These are phyloP conservation scores for Gavia stellata DNA, from an alignment of 2,113 vertebrate genomes.

Conservation along the genomic window DNA sequence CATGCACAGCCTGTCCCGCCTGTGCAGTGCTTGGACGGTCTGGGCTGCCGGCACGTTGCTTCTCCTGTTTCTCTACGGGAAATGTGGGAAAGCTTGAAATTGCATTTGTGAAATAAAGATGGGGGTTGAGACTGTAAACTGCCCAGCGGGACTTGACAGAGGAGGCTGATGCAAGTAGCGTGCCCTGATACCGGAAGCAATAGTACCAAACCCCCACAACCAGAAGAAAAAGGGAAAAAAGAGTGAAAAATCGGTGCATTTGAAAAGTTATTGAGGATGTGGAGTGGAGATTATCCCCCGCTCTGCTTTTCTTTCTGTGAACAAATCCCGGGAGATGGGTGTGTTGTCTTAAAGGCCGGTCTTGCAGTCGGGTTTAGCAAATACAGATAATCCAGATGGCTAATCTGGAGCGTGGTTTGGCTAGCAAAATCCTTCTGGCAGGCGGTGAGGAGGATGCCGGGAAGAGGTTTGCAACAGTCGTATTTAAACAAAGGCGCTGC, in stretches of 20 bases:
- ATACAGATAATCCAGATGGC: constrained; percentile 32
- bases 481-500: neutral
- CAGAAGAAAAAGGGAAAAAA: neutral
- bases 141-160: neutral
- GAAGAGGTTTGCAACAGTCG: neutral
- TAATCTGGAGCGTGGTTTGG: neutral
- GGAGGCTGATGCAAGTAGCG: neutral
- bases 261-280: neutral
- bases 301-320: neutral
- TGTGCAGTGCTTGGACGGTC: neutral
- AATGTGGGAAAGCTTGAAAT: neutral
- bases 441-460: neutral
- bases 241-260: neutral
- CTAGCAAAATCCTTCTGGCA: constrained; percentile 1
- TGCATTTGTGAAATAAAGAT: neutral
- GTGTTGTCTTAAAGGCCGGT: neutral
- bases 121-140: neutral
- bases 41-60: neutral
- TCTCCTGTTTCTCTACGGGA: neutral
- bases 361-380: neutral
- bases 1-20: neutral
- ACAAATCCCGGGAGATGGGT: neutral
- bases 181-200: neutral
- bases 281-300: neutral
- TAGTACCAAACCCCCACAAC: neutral